Evolutionary conservation across 2,888 invertebrate genomes (phyloP).

Genomic region (Uloborus plumipes): DNA sequence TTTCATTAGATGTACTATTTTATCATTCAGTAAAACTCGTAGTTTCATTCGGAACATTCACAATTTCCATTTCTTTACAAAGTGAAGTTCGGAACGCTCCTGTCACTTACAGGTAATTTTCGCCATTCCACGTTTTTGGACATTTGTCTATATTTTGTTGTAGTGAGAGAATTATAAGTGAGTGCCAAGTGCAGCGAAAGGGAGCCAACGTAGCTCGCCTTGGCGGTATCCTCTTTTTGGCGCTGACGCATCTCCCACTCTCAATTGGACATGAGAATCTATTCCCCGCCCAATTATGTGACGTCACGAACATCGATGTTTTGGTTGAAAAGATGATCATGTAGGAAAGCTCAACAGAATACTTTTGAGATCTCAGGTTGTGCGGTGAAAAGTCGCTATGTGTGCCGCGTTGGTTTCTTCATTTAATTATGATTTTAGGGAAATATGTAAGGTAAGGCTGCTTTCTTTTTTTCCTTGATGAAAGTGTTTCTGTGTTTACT

Average conservation of each 20-base stretch:
- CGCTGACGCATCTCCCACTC: conserved; percentile 34
- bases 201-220: background rate
- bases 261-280: conserved; percentile 20
- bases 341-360: conserved; percentile 16
- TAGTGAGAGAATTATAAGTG: no score
- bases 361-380: conserved; percentile 12
- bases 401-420: conserved; percentile 36
- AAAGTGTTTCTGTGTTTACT: background rate
- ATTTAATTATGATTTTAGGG: conserved; percentile 48
- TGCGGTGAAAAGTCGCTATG: conserved; percentile 11
- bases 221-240: background rate
- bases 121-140: no score
- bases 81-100: no score
- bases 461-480: background rate
- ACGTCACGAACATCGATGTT: conserved; percentile 44
- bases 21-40: no score
- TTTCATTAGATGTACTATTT: no score
- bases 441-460: conserved; percentile 48
- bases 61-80: no score
- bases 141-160: no score
- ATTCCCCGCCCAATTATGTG: conserved; percentile 20
- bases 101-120: no score
- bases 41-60: no score
- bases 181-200: background rate
- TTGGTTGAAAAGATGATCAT: conserved; percentile 59